These are phyloP conservation scores for Chaetodon trifasciatus DNA, from an alignment of 2,797 vertebrate species.

Conservation along the genomic window DNA sequence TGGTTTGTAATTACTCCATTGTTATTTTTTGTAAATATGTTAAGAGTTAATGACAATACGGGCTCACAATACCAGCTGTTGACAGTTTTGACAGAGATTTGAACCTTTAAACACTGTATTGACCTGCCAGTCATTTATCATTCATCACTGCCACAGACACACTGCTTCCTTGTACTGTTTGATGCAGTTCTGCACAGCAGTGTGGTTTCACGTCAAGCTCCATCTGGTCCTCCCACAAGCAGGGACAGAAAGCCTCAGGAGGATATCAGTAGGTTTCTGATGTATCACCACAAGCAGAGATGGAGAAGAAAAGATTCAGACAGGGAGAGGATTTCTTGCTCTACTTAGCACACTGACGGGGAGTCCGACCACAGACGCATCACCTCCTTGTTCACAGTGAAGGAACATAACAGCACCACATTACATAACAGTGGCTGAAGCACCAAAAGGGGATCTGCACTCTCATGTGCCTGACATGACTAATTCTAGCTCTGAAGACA, in stretches of 20 bases:
- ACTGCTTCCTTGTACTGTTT: slow-evolving; percentile 42
- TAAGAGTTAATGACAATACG: background rate
- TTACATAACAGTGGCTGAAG: slow-evolving; percentile 67
- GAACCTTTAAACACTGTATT: slow-evolving; percentile 17
- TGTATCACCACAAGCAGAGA: slow-evolving; percentile 46
- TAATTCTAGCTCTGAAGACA: slow-evolving; percentile 28
- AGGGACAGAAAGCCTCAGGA: slow-evolving; percentile 58
- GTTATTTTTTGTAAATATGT: slow-evolving; percentile 12
- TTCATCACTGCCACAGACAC: slow-evolving; percentile 23
- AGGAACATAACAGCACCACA: slow-evolving; percentile 39
- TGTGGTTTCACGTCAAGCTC: slow-evolving; percentile 56
- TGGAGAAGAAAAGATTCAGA: slow-evolving; percentile 36
- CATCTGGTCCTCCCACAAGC: slow-evolving; percentile 73
- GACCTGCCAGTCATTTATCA: slow-evolving; percentile 23
- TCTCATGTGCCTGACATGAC: slow-evolving; percentile 44
- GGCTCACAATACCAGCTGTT: background rate
- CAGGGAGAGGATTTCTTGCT: slow-evolving; percentile 67
- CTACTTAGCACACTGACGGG: slow-evolving; percentile 66
- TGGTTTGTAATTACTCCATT: background rate
- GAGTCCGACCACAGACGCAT: slow-evolving; percentile 42
- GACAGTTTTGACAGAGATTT: slow-evolving; percentile 19
- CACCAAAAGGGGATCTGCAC: slow-evolving; percentile 45
- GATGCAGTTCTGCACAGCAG: slow-evolving; percentile 46
- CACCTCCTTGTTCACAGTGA: slow-evolving; percentile 56
- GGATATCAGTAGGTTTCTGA: slow-evolving; percentile 52